phyloP scores from a whole-genome alignment of 30 jellyfish, hydroid and myxozoan genomes.

The Pelagia noctiluca region DNA sequence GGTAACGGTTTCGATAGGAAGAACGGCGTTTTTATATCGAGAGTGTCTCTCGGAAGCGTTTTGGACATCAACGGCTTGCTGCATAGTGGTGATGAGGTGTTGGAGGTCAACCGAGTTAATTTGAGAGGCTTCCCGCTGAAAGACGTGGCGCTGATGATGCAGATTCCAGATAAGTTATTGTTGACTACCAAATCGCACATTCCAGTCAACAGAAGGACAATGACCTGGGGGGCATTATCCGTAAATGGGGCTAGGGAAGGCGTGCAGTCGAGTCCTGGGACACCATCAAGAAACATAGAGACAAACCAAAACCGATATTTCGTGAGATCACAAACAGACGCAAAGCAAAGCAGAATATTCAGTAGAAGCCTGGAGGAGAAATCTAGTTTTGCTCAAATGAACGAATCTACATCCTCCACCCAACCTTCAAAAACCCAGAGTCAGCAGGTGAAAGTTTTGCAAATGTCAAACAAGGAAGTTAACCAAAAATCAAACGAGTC shows the following conservation, averaged over 20 bases:
- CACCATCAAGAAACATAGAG: too few species aligned
- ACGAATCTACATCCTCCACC: too few species aligned
- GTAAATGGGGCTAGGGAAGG: slow-evolving; percentile 6
- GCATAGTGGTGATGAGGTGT: slow-evolving; percentile 94
- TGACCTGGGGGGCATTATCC: slow-evolving; percentile 21
- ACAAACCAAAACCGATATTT: too few species aligned
- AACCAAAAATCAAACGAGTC: too few species aligned
- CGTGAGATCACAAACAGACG: too few species aligned
- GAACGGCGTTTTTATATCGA: slow-evolving; percentile 90
- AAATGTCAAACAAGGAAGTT: too few species aligned
- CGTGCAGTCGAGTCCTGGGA: background rate
- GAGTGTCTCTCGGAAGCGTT: slow-evolving; percentile 92
- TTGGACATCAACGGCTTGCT: slow-evolving; percentile 78
- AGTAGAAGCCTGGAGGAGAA: too few species aligned
- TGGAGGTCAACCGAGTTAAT: slow-evolving; percentile 77
- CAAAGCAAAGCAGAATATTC: too few species aligned
- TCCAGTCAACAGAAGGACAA: slow-evolving; percentile 47
- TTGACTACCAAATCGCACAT: slow-evolving; percentile 84
- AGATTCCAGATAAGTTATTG: slow-evolving; percentile 74
- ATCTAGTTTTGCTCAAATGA: too few species aligned
- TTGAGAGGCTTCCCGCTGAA: slow-evolving; percentile 77
- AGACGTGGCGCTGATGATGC: slow-evolving; percentile 93
- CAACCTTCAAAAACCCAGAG: too few species aligned
- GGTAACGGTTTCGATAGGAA: slow-evolving; percentile 91
- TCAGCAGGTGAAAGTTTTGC: too few species aligned